These are phyloP conservation scores for Drosophila sechellia DNA, from an alignment of 1,140 invertebrate genomes.

Conservation along the genomic window DNA sequence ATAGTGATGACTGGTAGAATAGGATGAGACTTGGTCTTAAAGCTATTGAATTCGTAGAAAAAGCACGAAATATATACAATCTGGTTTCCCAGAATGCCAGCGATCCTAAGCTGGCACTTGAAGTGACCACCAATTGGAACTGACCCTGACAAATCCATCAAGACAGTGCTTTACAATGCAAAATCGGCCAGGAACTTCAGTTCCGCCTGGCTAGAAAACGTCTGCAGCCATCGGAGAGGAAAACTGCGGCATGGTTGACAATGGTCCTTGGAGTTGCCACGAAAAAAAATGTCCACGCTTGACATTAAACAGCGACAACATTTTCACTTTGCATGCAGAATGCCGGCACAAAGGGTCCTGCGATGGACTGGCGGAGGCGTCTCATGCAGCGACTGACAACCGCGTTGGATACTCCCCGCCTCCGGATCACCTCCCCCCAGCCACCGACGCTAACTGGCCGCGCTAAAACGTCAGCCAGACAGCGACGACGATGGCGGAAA, in stretches of 20 bases:
- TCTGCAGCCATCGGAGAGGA: conserved; percentile 33
- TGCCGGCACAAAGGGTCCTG: conserved; percentile 68
- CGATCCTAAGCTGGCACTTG: neutral
- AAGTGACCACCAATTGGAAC: conserved; percentile 41
- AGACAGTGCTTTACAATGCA: conserved; percentile 48
- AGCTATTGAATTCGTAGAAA: no score
- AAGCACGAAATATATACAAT: no score
- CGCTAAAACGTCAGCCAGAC: conserved; percentile 74
- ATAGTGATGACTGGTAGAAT: no score
- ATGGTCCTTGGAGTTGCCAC: conserved; percentile 9
- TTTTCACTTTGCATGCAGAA: conserved; percentile 76
- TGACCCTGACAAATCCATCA: conserved; percentile 72
- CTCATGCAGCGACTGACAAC: conserved; percentile 75
- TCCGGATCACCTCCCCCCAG: neutral
- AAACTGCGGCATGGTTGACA: neutral
- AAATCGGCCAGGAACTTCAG: conserved; percentile 40
- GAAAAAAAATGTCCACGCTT: conserved; percentile 58
- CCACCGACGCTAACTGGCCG: conserved; percentile 53
- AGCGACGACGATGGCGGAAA: conserved; percentile 60
- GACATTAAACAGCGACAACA: conserved; percentile 81
- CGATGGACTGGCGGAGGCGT: conserved; percentile 29
- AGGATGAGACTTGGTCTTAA: no score
- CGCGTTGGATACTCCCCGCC: conserved; percentile 31
- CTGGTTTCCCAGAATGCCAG: no score
- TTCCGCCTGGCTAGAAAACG: conserved; percentile 34